A percentile compares a stretch with the other conserved stretches of the same genome.
phyloP scores from a whole-genome alignment of 1,140 invertebrate genomes.

The Aphis craccivora region DNA sequence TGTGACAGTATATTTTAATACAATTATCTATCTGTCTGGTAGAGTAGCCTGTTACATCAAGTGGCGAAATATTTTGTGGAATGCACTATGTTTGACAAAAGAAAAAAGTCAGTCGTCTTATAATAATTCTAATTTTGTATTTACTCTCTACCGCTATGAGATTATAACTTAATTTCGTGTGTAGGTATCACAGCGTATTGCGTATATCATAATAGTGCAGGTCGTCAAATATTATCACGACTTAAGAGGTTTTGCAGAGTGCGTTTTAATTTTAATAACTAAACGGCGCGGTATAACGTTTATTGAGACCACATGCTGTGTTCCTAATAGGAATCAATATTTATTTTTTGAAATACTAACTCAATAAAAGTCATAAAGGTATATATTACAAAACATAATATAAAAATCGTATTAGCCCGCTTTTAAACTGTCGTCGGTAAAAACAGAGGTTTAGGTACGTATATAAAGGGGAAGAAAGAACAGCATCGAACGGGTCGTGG shows the following conservation, averaged over 20 bases:
- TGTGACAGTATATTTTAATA: background rate
- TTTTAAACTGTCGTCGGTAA: background rate
- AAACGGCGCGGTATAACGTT: background rate
- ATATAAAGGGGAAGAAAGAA: background rate
- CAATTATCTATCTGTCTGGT: background rate
- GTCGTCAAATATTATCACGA: background rate
- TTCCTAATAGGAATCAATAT: background rate
- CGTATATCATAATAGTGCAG: background rate
- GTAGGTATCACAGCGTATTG: background rate
- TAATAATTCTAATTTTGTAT: background rate
- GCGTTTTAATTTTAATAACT: background rate
- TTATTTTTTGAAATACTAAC: conserved; percentile 15
- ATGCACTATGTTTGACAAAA: background rate
- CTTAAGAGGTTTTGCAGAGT: background rate
- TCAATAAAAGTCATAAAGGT: background rate
- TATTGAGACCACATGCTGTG: background rate
- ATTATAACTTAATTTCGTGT: background rate
- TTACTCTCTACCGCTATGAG: background rate
- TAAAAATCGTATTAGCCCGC: background rate
- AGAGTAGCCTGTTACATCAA: background rate
- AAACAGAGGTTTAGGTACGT: background rate
- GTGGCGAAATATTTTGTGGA: background rate
- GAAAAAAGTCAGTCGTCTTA: background rate
- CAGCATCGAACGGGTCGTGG: background rate
- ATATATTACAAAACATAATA: background rate